Base-by-base conservation (phyloP, 2,797 vertebrate genomes). In the Xerus rutilus region DNA sequence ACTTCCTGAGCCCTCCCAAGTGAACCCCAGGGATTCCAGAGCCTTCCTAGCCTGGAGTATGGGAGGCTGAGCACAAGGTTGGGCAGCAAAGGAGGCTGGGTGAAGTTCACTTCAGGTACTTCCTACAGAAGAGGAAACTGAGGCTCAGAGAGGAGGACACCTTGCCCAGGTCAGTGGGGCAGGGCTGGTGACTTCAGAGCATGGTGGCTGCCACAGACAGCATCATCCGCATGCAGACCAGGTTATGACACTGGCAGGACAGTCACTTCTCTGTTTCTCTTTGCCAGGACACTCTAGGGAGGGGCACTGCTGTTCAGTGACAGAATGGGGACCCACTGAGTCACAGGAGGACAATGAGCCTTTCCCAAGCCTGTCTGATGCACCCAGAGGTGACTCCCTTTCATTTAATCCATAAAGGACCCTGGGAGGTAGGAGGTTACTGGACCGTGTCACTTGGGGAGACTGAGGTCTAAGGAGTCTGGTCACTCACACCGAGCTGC, bases 241-340 rank as follows among this genome's bases (percentile, higher is more conserved):
- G 11, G 35, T 84, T n/a, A 13, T 30, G 57, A 79, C 3, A 14
- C 13, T 14, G 23, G n/a, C 28, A 59, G 32, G n/a, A 49, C 54
- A 74, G 23, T 86, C 62, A 28, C 69, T 89, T 87, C 62, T 78
- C 32, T 35, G 35, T 43, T 77, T 78, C 54, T 39, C 47, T 96
- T 67, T 43, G 7, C 35, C 62, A 79, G 65, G 64, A 45, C 18
- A 11, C 86, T 67, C n/a, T 83, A 23, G 43, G 72, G 91, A 69
- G 65, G 43, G n/a, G 10, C 2, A 2, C 30, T 30, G 7, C 25
- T 23, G 69, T 32, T 74, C n/a, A 67, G 14, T 86, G 74, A 89
- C 82, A 93, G 86, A 88, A 92, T 89, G 73, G 45, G 82, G 54
- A 62, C 86, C 65, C 5, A 64, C 43, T 85, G 84, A 84, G 77